Conservation (phyloP, 2,797 vertebrate genomes). For the Squalus acanthias region DNA sequence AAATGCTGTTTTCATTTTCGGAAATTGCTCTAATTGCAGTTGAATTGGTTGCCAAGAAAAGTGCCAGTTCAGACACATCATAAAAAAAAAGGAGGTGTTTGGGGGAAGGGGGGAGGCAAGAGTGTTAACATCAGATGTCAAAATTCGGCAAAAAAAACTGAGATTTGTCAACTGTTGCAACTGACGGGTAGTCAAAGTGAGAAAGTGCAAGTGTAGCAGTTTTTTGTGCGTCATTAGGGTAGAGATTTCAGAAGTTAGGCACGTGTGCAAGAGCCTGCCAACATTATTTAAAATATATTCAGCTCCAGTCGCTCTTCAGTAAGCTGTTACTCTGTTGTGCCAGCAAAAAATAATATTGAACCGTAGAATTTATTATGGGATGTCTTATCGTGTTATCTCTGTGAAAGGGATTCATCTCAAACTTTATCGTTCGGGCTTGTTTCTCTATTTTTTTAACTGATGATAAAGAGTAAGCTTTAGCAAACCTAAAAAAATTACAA, state of each 20-base stretch:
- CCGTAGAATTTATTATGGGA: neutral
- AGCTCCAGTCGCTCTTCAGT: neutral
- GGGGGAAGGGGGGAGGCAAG: neutral
- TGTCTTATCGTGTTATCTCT: neutral
- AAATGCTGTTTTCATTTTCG: slow-evolving; percentile 35
- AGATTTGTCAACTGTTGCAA: neutral
- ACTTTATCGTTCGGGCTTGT: neutral
- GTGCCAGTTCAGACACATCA: slow-evolving; percentile 26
- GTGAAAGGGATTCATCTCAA: neutral
- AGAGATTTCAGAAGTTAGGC: neutral
- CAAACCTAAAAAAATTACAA: neutral
- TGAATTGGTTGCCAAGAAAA: slow-evolving; percentile 28
- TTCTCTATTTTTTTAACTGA: neutral
- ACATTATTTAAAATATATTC: neutral
- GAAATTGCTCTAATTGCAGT: slow-evolving; percentile 28
- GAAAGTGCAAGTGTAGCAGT: neutral
- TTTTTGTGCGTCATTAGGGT: neutral
- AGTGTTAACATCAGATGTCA: slow-evolving; percentile 8
- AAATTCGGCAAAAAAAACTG: neutral
- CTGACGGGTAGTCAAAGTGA: neutral
- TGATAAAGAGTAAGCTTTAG: neutral
- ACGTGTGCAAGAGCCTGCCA: neutral
- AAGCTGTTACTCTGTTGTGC: neutral
- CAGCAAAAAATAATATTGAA: neutral
- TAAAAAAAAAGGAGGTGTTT: neutral